These are phyloP conservation scores for Cerastis leucographa DNA, from an alignment of 2,888 invertebrate species.

Conservation along the genomic window DNA sequence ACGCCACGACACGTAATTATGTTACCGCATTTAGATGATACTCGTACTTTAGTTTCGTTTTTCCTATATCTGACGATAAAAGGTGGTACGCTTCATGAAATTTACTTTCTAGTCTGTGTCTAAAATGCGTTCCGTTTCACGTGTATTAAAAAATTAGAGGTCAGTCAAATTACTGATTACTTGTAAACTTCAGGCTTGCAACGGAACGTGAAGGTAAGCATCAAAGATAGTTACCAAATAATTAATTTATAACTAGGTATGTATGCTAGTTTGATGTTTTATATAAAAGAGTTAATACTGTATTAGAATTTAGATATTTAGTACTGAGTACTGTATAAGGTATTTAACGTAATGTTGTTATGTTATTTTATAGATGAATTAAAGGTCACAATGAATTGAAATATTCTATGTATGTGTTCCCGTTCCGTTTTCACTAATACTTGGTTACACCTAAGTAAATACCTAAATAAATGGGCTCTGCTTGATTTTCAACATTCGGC, in stretches of 20 bases:
- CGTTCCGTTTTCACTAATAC: not conserved
- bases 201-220: conserved; percentile 52
- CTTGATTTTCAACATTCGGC: not conserved
- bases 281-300: conserved; percentile 20
- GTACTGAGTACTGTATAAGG: conserved; percentile 22
- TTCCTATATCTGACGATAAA: conserved; percentile 21
- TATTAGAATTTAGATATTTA: conserved; percentile 19
- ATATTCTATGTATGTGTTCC: conserved; percentile 1
- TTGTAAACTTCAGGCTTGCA: conserved; percentile 32
- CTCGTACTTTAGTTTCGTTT: not conserved
- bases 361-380: not conserved
- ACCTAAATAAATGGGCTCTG: not conserved
- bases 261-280: conserved; percentile 48
- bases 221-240: conserved; percentile 76
- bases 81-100: conserved; percentile 19
- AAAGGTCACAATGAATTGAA: conserved; percentile 11
- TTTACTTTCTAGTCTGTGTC: conserved; percentile 61
- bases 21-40: not conserved
- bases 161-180: conserved; percentile 25
- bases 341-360: conserved; percentile 20
- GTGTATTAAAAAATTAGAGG: not conserved
- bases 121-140: conserved; percentile 47
- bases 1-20: no score
- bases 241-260: conserved; percentile 38
- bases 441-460: not conserved